phyloP scores from a whole-genome alignment of 2,888 invertebrate species.

The Trachelus tabidus region DNA sequence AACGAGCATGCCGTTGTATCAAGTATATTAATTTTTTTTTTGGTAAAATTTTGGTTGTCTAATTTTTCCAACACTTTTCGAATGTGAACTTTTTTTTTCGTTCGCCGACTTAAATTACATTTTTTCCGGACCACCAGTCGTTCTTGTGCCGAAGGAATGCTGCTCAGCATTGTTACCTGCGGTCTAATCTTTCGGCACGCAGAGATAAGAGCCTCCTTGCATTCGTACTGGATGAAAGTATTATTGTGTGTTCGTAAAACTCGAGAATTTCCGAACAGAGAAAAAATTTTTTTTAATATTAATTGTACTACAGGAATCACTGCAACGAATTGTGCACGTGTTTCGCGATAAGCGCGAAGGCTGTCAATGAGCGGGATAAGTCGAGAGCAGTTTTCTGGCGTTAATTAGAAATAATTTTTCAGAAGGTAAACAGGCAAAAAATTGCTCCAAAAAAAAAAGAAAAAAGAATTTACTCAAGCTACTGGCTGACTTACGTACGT shows the following conservation, averaged over 20 bases:
- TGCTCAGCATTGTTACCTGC: neutral
- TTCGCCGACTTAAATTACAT: neutral
- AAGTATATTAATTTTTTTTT: neutral
- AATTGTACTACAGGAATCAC: neutral
- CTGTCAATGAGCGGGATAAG: neutral
- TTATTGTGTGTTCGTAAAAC: neutral
- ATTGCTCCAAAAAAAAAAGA: neutral
- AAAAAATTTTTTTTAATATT: neutral
- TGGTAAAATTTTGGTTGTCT: too few relatives aligned
- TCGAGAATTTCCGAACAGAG: neutral
- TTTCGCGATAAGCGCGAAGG: neutral
- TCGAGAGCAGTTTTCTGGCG: neutral
- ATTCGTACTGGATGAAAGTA: neutral
- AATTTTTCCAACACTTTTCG: neutral
- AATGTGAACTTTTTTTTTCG: neutral
- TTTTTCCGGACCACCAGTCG: too few relatives aligned
- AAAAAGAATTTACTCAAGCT: constrained; percentile 10
- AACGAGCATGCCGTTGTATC: neutral
- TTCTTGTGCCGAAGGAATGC: neutral
- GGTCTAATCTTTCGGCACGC: neutral
- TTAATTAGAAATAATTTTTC: neutral
- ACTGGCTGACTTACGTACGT: constrained; percentile 25
- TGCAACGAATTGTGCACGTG: neutral
- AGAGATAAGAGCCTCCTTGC: neutral
- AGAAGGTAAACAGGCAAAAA: neutral